Evolutionary conservation across 2,888 invertebrate genomes (phyloP), one percentile per base, ranked within the genome.

Genomic region (Tethea ocularis): DNA sequence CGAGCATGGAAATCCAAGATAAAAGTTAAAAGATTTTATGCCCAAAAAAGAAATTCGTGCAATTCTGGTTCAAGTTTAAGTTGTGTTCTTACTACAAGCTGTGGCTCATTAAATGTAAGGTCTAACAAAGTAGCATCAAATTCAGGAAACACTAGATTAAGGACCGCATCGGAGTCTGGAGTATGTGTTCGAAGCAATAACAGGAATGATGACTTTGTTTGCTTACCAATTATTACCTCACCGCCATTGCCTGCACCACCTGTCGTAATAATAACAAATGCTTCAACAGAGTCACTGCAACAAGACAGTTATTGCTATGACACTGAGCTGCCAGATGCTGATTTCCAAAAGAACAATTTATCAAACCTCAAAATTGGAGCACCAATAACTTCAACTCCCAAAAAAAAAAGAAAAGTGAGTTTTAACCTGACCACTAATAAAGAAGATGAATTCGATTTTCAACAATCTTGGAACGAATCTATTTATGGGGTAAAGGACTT

Each of bases 1-100:
- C 71, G 73, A 41, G 83, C 89, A 64, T 90, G 92, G 90, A 87
- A 86, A 74, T 81, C 86, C 0, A 92, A 88, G 64, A 80, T 91
- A 67, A 69, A 74, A 38, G 74, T 90, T 51, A 83, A 81, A 71
- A 82, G 79, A 72, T 79, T 82, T 26, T 71, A 80, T 58, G 80
- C 79, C 17, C 71, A 77, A 60, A 77, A 78, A 60, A 83, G 84
- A 63, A 77, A 77, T 68, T 87, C 82, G 33, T 26, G 20, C 22
- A 54, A 36, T 20, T 54, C 33, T 3, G n/a, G 33, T 22, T 11
- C 33, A 8, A 54, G 54, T 33, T 6, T 36, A 7, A 22, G 22
- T 33, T 13, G 33, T 22, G 33, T 13, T 33, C 15, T 33, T 20
- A 33, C 20, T 54, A 6, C 22, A 33, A 54, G 33, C 33, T 22